Conservation (phyloP, 2,888 invertebrate species). For the Amiota communis region DNA sequence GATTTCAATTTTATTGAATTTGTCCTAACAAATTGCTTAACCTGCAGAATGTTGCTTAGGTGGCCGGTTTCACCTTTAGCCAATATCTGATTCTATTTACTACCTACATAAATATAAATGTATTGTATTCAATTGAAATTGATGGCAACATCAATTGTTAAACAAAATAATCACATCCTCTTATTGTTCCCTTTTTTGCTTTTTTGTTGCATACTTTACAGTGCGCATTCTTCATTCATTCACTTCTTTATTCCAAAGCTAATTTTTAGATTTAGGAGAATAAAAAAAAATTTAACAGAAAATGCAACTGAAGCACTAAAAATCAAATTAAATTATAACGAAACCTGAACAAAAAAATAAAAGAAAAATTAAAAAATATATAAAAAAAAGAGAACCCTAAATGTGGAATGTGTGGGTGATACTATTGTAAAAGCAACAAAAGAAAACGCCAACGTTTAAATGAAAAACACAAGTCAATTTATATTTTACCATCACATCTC, state of each 20-base stretch:
- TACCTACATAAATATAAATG: too few species aligned
- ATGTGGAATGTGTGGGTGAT: background rate
- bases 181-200: conserved; percentile 32
- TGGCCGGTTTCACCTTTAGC: too few species aligned
- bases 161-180: conserved; percentile 58
- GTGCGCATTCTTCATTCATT: conserved; percentile 30
- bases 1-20: conserved; percentile 37
- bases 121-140: conserved; percentile 51
- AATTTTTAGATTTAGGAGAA: conserved; percentile 60
- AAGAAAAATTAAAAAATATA: background rate
- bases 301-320: conserved; percentile 18
- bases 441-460: conserved; percentile 42
- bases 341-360: background rate
- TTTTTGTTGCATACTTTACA: conserved; percentile 47
- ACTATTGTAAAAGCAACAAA: conserved; percentile 44
- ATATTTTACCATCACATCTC: conserved; percentile 42
- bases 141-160: conserved; percentile 62
- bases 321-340: conserved; percentile 8
- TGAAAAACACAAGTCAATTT: conserved; percentile 59
- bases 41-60: too few species aligned
- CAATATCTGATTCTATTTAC: too few species aligned
- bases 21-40: too few species aligned
- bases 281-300: conserved; percentile 12
- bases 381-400: conserved; percentile 14
- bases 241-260: conserved; percentile 44